Percentiles rank a stretch among this genome's conserved stretches.
These are phyloP conservation scores for Epinephelus coioides DNA, from an alignment of 2,797 vertebrate genomes.

Conservation along the genomic window DNA sequence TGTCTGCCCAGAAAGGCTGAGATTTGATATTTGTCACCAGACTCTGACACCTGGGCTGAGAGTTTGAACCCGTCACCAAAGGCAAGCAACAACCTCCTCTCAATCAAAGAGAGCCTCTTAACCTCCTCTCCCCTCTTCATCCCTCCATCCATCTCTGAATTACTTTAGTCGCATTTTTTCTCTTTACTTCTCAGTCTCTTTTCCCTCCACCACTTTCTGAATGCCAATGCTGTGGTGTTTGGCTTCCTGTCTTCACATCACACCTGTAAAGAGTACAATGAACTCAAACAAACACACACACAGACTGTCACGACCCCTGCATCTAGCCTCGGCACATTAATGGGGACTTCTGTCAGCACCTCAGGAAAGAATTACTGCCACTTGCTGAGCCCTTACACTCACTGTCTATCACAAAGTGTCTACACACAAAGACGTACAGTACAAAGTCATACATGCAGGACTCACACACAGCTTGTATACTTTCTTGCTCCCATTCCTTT, in stretches of 20 bases:
- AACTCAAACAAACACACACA: conserved; percentile 2
- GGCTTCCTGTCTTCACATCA: conserved; percentile 30
- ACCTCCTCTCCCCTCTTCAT: conserved; percentile 25
- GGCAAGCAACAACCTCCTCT: not conserved
- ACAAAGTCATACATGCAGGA: not conserved
- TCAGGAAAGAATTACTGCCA: conserved; percentile 48
- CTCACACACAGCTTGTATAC: not conserved
- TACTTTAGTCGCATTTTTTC: not conserved
- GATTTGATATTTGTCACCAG: conserved; percentile 42
- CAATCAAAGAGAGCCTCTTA: conserved; percentile 36
- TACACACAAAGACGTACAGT: conserved; percentile 22
- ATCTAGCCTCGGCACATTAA: conserved; percentile 47
- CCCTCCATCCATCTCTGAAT: conserved; percentile 5
- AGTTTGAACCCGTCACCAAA: conserved; percentile 52
- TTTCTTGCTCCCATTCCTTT: not conserved
- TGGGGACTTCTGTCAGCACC: conserved; percentile 56
- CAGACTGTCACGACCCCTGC: conserved; percentile 14
- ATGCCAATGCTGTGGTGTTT: conserved; percentile 11
- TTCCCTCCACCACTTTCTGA: conserved; percentile 15
- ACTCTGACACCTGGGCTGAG: conserved; percentile 16
- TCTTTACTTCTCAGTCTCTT: not conserved
- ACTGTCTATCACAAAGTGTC: conserved; percentile 41
- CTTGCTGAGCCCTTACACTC: conserved; percentile 42
- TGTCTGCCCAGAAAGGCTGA: conserved; percentile 12
- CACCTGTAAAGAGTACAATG: conserved; percentile 37